phyloP scores from a whole-genome alignment of 2,113 vertebrate species.

The Hemiprocne comata region DNA sequence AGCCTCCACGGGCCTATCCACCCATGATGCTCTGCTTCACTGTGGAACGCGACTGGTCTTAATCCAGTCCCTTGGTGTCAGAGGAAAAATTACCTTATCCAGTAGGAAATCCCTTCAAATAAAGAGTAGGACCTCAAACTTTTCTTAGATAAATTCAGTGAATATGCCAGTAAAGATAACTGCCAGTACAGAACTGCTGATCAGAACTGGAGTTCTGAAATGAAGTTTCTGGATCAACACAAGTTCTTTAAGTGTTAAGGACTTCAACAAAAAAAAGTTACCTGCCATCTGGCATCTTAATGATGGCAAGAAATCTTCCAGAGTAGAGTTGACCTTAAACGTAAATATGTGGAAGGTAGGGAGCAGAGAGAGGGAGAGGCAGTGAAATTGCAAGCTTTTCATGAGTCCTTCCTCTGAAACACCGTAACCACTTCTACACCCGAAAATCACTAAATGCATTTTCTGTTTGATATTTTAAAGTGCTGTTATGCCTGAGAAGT shows the following conservation, averaged over 20 bases:
- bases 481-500: conserved; percentile 41
- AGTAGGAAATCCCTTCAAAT: neutral
- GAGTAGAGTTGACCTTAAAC: neutral
- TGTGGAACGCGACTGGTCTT: neutral
- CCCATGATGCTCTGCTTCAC: neutral
- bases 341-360: neutral
- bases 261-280: neutral
- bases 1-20: neutral
- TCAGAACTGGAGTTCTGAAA: neutral
- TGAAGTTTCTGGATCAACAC: neutral
- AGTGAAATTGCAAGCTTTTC: neutral
- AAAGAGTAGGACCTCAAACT: neutral
- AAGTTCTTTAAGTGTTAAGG: neutral
- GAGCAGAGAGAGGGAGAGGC: neutral
- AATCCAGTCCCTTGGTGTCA: neutral
- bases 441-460: conserved; percentile 58
- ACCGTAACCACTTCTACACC: neutral
- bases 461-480: conserved; percentile 49
- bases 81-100: neutral
- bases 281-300: neutral
- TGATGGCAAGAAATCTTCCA: neutral
- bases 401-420: neutral
- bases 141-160: neutral
- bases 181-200: neutral
- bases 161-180: neutral